Percentiles rank a stretch among this genome's conserved stretches.
phyloP scores from a whole-genome alignment of 2,797 vertebrate genomes.

The Lepidocolaptes lacrymiger region DNA sequence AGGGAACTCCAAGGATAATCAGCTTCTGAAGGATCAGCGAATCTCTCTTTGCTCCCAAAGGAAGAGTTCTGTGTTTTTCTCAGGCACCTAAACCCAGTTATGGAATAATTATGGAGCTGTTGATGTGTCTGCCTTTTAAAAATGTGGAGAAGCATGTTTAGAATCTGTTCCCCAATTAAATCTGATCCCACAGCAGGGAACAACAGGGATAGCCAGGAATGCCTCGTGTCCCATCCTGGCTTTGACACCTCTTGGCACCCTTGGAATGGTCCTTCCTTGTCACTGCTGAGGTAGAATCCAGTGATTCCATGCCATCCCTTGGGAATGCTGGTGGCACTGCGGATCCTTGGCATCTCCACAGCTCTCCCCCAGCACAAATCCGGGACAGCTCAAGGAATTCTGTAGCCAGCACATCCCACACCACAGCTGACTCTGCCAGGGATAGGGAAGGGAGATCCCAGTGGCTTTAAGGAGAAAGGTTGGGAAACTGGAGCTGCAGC shows the following conservation, averaged over 20 bases:
- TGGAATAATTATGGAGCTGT: rapidly evolving
- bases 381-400: not conserved
- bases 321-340: not conserved
- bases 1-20: too few relatives aligned
- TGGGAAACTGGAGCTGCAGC: not conserved
- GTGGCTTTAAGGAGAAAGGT: not conserved
- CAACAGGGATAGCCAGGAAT: not conserved
- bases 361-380: rapidly evolving
- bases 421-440: not conserved
- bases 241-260: rapidly evolving
- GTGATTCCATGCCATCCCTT: rapidly evolving
- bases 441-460: not conserved
- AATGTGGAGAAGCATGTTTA: not conserved
- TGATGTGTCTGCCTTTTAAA: not conserved
- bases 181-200: not conserved
- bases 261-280: not conserved
- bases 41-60: too few relatives aligned
- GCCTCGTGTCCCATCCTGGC: not conserved
- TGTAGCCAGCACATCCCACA: rapidly evolving
- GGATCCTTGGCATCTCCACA: not conserved
- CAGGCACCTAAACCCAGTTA: not conserved
- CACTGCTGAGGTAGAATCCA: rapidly evolving
- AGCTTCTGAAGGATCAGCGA: too few relatives aligned
- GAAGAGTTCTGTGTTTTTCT: not conserved
- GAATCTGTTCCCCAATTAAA: not conserved